Base-by-base conservation (phyloP, 2,888 invertebrate species). In the Gortyna flavago region DNA sequence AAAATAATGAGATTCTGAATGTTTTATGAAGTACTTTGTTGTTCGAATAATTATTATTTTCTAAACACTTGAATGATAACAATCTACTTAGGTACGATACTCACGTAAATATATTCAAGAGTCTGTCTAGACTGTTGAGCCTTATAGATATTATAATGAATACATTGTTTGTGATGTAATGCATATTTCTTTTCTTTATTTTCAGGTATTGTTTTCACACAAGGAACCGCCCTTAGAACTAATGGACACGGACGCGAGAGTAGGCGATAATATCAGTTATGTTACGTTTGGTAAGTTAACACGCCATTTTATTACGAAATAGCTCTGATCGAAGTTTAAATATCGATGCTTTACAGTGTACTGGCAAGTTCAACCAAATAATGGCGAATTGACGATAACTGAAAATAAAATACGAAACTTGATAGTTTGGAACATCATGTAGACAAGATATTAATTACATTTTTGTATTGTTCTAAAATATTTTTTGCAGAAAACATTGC, bases 231-330 rank as follows among this genome's bases (percentile, higher is more conserved):
- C 99, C 0, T 94, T 99, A 95, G 99, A 99, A 96, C 97, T 99
- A 83, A 98, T 98, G 93, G 99, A 99, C 94, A 99, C 99, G 21
- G 98, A 99, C 92, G 99, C 99, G 77, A 98, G 98, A 93, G 98
- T 98, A 86, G 99, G 99, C 81, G 99, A 99, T 93, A 99, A 99
- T 96, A 99, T 99, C 96, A 99, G 99, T 94, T 99, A 99, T 96
- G 99, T 99, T 92, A 99, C 99, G 85, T 99, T 99, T 97, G 99
- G 99, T 99, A 95, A 97, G 97, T 95, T 18, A n/a, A 41, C 25
- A 11, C 38, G 38, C 0, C 38, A 64, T 76, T 54, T 35, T 73
- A 54, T 35, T 73, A 54, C 35, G 76, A 57, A n/a, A 59, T 35
- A 51, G 5, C 29, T 35, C 9, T 62, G 32, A 51, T 51, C 4